phyloP scores from a whole-genome alignment of 2,797 vertebrate species.

The Falco biarmicus region DNA sequence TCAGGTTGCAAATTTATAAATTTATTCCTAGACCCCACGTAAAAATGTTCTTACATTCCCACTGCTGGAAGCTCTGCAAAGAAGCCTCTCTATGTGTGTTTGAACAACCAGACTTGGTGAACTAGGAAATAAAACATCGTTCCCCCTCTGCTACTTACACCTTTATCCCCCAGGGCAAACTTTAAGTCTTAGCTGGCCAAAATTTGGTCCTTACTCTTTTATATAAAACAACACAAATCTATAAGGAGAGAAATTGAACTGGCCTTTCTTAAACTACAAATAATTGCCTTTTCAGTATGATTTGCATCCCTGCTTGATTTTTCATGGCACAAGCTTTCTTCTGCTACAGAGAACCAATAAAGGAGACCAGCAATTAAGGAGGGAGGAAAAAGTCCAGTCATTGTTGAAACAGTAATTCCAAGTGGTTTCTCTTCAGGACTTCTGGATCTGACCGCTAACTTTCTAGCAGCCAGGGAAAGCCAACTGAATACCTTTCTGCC shows the following conservation, averaged over 20 bases:
- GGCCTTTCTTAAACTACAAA: background rate
- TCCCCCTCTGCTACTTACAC: background rate
- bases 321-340: background rate
- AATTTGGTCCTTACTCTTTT: background rate
- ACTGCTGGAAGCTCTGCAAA: background rate
- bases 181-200: background rate
- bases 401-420: constrained; percentile 5
- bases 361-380: background rate
- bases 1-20: background rate
- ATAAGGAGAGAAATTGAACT: background rate
- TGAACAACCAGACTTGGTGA: background rate
- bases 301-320: background rate
- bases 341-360: background rate
- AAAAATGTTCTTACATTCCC: background rate
- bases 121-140: background rate
- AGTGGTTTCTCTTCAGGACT: constrained; percentile 13
- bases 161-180: background rate
- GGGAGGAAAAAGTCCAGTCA: background rate
- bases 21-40: background rate
- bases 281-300: background rate
- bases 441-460: background rate
- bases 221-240: background rate
- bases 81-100: background rate
- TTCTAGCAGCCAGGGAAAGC: background rate
- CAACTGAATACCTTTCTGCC: background rate